phyloP scores from a whole-genome alignment of 1,140 invertebrate genomes.

The Leptinotarsa defecta region DNA sequence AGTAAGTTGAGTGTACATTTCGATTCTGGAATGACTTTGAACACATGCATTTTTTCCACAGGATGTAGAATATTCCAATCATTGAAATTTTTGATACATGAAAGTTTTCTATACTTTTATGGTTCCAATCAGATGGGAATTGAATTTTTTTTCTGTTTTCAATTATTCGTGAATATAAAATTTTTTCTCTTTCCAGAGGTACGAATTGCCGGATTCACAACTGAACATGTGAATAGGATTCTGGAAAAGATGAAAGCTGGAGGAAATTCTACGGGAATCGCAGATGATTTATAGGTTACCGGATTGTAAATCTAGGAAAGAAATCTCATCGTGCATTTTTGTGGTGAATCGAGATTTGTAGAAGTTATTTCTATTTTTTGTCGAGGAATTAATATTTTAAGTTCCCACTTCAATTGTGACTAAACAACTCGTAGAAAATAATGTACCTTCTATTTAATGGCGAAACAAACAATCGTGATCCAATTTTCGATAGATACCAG shows the following conservation, averaged over 20 bases:
- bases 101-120: not conserved
- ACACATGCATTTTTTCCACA: not conserved
- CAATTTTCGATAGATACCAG: no score
- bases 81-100: no score
- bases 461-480: no score
- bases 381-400: not conserved
- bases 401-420: not conserved
- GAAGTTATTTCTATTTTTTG: not conserved
- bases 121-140: no score
- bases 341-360: slow-evolving; percentile 4
- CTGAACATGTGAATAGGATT: slow-evolving; percentile 86
- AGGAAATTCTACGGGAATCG: slow-evolving; percentile 26
- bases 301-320: not conserved
- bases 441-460: no score
- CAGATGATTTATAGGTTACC: slow-evolving; percentile 38
- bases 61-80: no score
- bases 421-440: not conserved
- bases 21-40: no score
- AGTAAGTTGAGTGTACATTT: slow-evolving; percentile 67
- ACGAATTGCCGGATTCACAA: slow-evolving; percentile 79
- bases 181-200: slow-evolving; percentile 64
- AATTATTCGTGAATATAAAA: not conserved
- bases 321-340: slow-evolving; percentile 28
- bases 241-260: slow-evolving; percentile 71
- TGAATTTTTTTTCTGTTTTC: no score